Evolutionary conservation across 2,113 vertebrate genomes (phyloP).

Genomic region (Nothoprocta pentlandii): DNA sequence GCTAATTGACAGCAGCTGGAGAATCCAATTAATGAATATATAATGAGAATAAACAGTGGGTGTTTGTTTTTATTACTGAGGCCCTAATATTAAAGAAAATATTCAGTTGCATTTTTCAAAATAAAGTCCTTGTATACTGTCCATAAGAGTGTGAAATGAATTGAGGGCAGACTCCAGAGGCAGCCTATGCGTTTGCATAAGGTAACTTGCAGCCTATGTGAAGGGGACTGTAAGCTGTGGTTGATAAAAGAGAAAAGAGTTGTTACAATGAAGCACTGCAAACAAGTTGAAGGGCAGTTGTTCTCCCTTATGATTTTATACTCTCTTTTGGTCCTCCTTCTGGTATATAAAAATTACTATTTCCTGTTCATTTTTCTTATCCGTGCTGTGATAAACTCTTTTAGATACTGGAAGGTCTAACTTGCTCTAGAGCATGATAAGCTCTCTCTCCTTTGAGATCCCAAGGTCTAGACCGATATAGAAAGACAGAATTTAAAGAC

Average conservation of each 20-base stretch:
- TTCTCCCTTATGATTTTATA: background rate
- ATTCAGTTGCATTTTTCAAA: background rate
- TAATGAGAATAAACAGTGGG: slow-evolving; percentile 38
- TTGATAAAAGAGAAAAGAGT: background rate
- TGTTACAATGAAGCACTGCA: background rate
- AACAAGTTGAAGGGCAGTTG: background rate
- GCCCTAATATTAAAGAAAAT: slow-evolving; percentile 37
- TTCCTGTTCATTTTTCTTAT: background rate
- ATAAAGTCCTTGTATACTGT: background rate
- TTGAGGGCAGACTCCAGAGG: background rate
- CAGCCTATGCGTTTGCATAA: background rate
- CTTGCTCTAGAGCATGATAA: background rate
- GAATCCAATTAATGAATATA: slow-evolving; percentile 54
- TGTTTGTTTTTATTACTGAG: slow-evolving; percentile 45
- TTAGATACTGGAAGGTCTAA: background rate
- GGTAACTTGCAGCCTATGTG: background rate
- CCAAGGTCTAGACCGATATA: background rate
- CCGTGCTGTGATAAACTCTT: background rate
- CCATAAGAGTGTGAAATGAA: background rate
- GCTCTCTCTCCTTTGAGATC: background rate
- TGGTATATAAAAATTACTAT: rapidly evolving
- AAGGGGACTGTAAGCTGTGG: background rate
- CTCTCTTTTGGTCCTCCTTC: background rate
- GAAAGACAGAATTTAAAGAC: background rate
- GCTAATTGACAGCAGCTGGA: slow-evolving; percentile 51